phyloP scores from a whole-genome alignment of 1,140 invertebrate species.

The Drosophila hydei region DNA sequence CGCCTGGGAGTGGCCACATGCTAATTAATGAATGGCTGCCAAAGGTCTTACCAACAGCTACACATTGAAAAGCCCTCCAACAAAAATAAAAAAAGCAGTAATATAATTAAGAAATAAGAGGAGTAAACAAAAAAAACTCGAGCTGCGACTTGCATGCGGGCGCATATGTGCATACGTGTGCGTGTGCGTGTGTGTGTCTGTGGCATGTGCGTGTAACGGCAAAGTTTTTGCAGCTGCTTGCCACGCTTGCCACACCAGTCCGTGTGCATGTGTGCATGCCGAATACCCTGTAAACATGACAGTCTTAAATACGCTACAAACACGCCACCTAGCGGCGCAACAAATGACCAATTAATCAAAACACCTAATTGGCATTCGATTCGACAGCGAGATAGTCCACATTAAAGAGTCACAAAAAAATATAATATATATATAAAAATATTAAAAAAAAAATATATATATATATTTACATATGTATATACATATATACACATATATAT shows the following conservation, averaged over 20 bases:
- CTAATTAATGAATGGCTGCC: conserved; percentile 74
- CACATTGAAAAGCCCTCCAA: neutral
- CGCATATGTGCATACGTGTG: conserved; percentile 5
- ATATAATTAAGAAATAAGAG: conserved; percentile 10
- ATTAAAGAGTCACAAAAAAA: neutral
- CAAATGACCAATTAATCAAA: conserved; percentile 30
- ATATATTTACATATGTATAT: no score
- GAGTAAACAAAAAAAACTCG: conserved; percentile 14
- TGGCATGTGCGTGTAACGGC: conserved; percentile 13
- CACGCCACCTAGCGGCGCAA: conserved; percentile 10
- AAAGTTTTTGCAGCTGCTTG: conserved; percentile 38
- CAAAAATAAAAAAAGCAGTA: conserved; percentile 39
- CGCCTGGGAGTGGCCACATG: conserved; percentile 69
- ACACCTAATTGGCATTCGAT: conserved; percentile 1
- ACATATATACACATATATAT: no score
- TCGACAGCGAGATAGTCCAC: neutral
- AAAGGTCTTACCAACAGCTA: conserved; percentile 40
- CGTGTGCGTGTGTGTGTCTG: conserved; percentile 19
- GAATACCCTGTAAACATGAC: conserved; percentile 33
- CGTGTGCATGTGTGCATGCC: conserved; percentile 15
- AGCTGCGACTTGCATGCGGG: conserved; percentile 67
- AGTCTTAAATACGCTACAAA: conserved; percentile 13
- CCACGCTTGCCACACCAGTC: conserved; percentile 1
- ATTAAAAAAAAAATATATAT: no score
- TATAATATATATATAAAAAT: neutral